Base-by-base conservation (phyloP, 37 sponge, comb jelly and placozoan species). In the Mnemiopsis leidyi region DNA sequence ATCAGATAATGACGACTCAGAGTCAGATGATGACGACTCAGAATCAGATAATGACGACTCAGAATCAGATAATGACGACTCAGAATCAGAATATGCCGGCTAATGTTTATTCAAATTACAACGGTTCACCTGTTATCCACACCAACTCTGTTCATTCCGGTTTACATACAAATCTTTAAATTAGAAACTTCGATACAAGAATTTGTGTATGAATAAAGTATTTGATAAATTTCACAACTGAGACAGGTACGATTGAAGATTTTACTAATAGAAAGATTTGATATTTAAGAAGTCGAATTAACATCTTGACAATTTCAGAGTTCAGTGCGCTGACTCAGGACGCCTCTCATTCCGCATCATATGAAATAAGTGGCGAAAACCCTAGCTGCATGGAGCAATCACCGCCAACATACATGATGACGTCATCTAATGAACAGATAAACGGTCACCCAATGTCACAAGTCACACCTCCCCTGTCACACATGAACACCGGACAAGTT, bases 261-360 rank as follows among this genome's bases (percentile, higher is more conserved):
- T 48, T 48, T 48, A 5, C 61, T 13, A 13, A 5, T 5, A 13
- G 13, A 48, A 48, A 5, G 13, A 48, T 48, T 48, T 13, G 9
- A 18, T 48, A 48, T 48, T 18, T 48, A 48, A n/a, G n/a, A n/a
- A n/a, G n/a, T n/a, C n/a, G n/a, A n/a, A n/a, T n/a, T n/a, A n/a
- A n/a, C n/a, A 21, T 69, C 73, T 25, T 25, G 2, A 61, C 9
- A 28, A 25, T 77, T 77, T 77, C 79, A 77, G 79, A 77, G 79
- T 77, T 77, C 36, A 77, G 79, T 18, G 79, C 79, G 36, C 18
- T 77, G 26, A 31, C 79, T 32, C 79, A 77, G 36, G 79, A 77
- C 35, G 32, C 79, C 0, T 77, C 79, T 0, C 79, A 48, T 5
- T 48, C 61, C 5, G 13, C 61, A 48, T 13, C 61, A 18, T 48